Conservation (phyloP, 2,888 invertebrate species). For the Drosophila nr. medialis region DNA sequence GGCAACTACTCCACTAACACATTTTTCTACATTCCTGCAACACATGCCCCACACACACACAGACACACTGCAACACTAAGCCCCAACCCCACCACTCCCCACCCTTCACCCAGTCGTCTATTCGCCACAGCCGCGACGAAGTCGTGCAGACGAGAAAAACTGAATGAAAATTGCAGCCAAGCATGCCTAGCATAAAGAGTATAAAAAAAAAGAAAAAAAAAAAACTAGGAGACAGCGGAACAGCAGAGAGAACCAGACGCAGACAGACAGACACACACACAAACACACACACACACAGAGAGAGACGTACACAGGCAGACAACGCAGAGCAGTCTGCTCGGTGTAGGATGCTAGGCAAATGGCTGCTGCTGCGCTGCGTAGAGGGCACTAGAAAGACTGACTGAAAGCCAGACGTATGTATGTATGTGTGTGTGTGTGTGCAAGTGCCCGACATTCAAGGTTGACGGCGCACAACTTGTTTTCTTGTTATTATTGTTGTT, state of each 20-base stretch:
- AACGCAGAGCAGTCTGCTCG: slow-evolving; percentile 26
- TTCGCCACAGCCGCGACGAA: slow-evolving; percentile 20
- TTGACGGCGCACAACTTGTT: slow-evolving; percentile 69
- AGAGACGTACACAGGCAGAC: slow-evolving; percentile 17
- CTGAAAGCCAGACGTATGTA: slow-evolving; percentile 16
- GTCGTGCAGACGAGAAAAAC: slow-evolving; percentile 42
- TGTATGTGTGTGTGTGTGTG: slow-evolving; percentile 23
- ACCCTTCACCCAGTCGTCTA: slow-evolving; percentile 21
- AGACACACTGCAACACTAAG: background rate
- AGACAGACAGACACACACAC: slow-evolving; percentile 12
- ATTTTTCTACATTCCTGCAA: slow-evolving; percentile 84
- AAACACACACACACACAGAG: slow-evolving; percentile 22
- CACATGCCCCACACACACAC: slow-evolving; percentile 35
- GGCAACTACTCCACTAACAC: slow-evolving; percentile 85
- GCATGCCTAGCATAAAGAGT: slow-evolving; percentile 42
- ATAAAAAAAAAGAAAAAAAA: slow-evolving; percentile 10
- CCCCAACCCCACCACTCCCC: background rate
- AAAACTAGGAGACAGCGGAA: slow-evolving; percentile 29
- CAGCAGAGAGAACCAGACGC: slow-evolving; percentile 12
- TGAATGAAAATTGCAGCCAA: slow-evolving; percentile 62
- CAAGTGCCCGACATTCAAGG: slow-evolving; percentile 77
- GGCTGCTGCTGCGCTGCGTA: slow-evolving; percentile 46
- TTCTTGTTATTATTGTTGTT: slow-evolving; percentile 55
- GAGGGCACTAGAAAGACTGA: slow-evolving; percentile 34
- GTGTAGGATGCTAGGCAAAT: slow-evolving; percentile 55